Base-by-base conservation (phyloP, 2,113 vertebrate species). In the Pomatostomus ruficeps region DNA sequence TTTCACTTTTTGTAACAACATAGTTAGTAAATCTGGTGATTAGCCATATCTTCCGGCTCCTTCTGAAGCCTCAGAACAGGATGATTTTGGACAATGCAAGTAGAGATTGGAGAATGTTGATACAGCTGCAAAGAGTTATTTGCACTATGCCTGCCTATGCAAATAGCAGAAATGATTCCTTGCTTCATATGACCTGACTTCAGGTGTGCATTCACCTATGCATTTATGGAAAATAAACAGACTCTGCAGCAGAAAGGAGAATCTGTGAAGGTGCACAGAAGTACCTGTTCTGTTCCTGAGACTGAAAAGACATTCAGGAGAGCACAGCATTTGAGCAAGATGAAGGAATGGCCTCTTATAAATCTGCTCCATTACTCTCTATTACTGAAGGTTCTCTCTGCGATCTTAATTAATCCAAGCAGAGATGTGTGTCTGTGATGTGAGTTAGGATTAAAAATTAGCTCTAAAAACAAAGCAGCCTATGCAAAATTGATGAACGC, bases 391-490 rank as follows among this genome's bases (percentile, higher is more conserved):
- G 26, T 63, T 85, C 26, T 88, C 62, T 89, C 78, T 36, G 35
- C 78, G 66, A 46, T 71, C 35, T 81, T 91, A 91, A 86, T 91
- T 95, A 95, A 93, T 91, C 85, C 78, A 88, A 82, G 70, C 80
- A 87, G 80, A 92, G 61, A 61, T 89, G 66, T 40, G 79, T 59
- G 40, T 89, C 85, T 92, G 42, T 85, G 84, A 82, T 93, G 61
- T 70, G 65, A 95, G 61, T 89, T 93, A 92, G 66, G 76, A 89
- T 92, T 95, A 91, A 77, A 86, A 95, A 92, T 89, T 59, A 75
- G 48, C 66, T 94, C 51, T 79, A 62, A 90, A 95, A 93, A 2
- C 70, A 91, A 95, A 93, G 58, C 43, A 91, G 48, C 49, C 63
- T 72, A 18, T 93, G 58, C 80, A 95, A 89, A 95, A 92, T 91